These are phyloP conservation scores for Drosophila baimaii DNA, from an alignment of 1,140 invertebrate genomes.

Conservation along the genomic window DNA sequence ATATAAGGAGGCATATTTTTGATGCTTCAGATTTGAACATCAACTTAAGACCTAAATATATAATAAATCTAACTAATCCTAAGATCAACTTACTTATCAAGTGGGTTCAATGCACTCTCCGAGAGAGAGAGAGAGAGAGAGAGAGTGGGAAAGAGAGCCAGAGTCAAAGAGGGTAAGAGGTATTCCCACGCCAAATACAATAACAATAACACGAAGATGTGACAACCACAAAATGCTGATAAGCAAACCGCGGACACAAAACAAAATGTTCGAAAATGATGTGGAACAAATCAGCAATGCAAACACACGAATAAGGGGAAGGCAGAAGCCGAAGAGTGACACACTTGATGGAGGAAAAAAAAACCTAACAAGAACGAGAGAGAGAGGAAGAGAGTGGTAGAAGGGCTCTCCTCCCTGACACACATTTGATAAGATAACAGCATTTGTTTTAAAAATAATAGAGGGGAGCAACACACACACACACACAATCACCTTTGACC, in stretches of 20 bases:
- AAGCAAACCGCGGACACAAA: conserved; percentile 37
- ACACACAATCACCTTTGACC: conserved; percentile 79
- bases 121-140: background rate
- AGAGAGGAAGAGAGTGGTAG: background rate
- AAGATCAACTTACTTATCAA: background rate
- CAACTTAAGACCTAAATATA: background rate
- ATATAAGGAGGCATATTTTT: background rate
- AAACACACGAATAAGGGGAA: conserved; percentile 49
- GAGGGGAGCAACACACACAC: conserved; percentile 9
- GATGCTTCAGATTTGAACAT: background rate
- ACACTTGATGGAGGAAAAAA: conserved; percentile 12
- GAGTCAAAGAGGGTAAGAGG: background rate
- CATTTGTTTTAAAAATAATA: background rate
- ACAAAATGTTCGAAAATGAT: conserved; percentile 56
- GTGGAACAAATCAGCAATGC: conserved; percentile 71
- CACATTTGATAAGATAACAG: conserved; percentile 48
- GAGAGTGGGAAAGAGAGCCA: background rate
- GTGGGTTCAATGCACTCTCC: conserved; percentile 45
- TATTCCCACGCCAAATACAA: conserved; percentile 47
- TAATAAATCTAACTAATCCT: background rate
- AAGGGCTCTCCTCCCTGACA: conserved; percentile 15
- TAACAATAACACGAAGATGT: conserved; percentile 38
- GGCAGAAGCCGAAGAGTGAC: conserved; percentile 26
- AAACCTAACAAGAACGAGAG: background rate
- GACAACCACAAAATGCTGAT: conserved; percentile 52